Conservation (phyloP, 1,140 invertebrate genomes). For the Agrilus planipennis region DNA sequence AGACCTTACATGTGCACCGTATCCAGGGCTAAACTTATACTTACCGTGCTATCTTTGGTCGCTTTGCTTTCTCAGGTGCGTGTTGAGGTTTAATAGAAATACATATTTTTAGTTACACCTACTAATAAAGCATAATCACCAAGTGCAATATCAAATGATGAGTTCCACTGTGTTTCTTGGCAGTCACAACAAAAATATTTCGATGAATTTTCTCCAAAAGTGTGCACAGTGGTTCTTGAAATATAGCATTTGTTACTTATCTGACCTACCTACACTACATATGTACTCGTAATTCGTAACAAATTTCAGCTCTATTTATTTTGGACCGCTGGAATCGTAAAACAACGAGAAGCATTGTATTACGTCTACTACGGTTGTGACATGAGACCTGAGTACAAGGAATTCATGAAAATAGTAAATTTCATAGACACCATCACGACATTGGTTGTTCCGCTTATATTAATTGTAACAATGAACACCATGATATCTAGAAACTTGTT, state of each 20-base stretch:
- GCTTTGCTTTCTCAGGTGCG: constrained; percentile 22
- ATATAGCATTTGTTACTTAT: no score
- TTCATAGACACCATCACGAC: constrained; percentile 57
- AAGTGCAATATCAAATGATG: no score
- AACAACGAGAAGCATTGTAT: not conserved
- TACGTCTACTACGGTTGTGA: constrained; percentile 29
- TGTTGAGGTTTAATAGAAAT: no score
- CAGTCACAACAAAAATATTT: no score
- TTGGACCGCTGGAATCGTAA: constrained; percentile 19
- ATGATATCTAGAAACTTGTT: constrained; percentile 43
- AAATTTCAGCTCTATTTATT: constrained; percentile 24
- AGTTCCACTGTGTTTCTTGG: no score
- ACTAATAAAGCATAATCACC: no score
- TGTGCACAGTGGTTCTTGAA: no score
- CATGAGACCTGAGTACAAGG: constrained; percentile 36
- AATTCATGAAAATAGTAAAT: constrained; percentile 50
- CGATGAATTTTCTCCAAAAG: no score
- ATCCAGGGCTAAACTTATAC: constrained; percentile 51
- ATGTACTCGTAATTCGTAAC: no score
- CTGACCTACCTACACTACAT: no score
- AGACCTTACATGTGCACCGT: constrained; percentile 70
- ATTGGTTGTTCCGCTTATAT: constrained; percentile 53
- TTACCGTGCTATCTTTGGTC: constrained; percentile 13
- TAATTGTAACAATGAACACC: constrained; percentile 59
- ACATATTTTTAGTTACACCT: no score